phyloP scores from a whole-genome alignment of 2,888 invertebrate species.

The Cerceris ruficornis region DNA sequence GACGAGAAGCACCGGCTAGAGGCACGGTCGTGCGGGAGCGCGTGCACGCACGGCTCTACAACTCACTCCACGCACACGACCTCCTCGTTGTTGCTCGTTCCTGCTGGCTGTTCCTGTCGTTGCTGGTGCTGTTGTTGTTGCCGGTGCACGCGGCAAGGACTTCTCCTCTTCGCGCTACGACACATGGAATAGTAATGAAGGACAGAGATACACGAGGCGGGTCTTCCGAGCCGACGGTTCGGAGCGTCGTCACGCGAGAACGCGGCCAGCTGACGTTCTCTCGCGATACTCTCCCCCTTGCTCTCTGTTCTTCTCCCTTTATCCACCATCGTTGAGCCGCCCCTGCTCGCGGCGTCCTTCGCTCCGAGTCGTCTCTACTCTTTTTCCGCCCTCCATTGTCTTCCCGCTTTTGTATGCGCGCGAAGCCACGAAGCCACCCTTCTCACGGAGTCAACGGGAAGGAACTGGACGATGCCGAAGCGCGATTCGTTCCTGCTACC shows the following conservation, averaged over 20 bases:
- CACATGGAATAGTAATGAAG: conserved; percentile 75
- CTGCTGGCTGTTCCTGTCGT: conserved; percentile 22
- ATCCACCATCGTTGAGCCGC: conserved; percentile 6
- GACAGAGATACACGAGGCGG: conserved; percentile 72
- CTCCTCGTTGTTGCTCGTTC: conserved; percentile 28
- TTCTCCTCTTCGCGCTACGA: conserved; percentile 44
- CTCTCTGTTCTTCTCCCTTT: conserved; percentile 29
- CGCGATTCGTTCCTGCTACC: neutral
- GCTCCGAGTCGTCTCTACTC: conserved; percentile 24
- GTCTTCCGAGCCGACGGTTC: conserved; percentile 65
- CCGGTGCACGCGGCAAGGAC: neutral
- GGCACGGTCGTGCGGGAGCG: conserved; percentile 62
- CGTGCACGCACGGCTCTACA: conserved; percentile 51
- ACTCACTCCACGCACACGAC: conserved; percentile 51
- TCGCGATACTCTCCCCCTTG: conserved; percentile 46
- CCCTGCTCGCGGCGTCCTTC: conserved; percentile 28
- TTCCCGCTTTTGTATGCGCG: conserved; percentile 54
- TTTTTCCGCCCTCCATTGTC: conserved; percentile 39
- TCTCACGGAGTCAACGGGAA: conserved; percentile 6
- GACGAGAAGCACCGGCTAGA: conserved; percentile 33
- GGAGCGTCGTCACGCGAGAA: conserved; percentile 78
- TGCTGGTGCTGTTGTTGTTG: conserved; percentile 12
- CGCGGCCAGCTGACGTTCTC: conserved; percentile 75
- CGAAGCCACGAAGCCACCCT: conserved; percentile 42
- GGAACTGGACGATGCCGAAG: conserved; percentile 17